These are phyloP conservation scores for Microtus pennsylvanicus DNA, from an alignment of 2,113 vertebrate species.

Conservation along the genomic window DNA sequence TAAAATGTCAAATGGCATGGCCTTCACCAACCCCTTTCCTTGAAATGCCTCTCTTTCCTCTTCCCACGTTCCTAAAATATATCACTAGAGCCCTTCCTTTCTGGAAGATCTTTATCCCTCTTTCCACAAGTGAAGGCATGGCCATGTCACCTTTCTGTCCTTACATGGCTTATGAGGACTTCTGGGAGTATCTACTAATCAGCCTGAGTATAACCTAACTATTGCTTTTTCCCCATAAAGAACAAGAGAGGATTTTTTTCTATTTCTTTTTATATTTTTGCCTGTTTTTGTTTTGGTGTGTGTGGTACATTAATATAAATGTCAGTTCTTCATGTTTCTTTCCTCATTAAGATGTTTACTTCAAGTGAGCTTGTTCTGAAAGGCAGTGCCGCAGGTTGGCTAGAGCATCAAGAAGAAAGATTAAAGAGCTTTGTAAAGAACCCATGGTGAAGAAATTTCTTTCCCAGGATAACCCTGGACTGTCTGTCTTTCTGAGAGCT, in stretches of 20 bases:
- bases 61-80: background rate
- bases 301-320: background rate
- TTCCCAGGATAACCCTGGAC: background rate
- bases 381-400: background rate
- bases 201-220: background rate
- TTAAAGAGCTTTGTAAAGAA: background rate
- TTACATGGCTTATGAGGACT: background rate
- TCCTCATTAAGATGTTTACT: background rate
- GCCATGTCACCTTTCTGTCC: background rate
- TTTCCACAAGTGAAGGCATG: background rate
- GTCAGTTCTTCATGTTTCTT: slow-evolving; percentile 13
- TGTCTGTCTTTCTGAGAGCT: background rate
- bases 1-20: background rate
- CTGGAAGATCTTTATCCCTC: background rate
- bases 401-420: background rate
- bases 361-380: background rate
- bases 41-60: background rate
- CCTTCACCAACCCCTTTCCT: background rate
- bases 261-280: background rate
- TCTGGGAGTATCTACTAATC: background rate
- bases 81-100: background rate
- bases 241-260: background rate
- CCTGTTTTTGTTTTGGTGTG: background rate
- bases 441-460: background rate
- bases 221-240: background rate